Evolutionary conservation across 2,113 vertebrate species (phyloP), one percentile per base, ranked within the genome.

Genomic region (Gulo gulo): DNA sequence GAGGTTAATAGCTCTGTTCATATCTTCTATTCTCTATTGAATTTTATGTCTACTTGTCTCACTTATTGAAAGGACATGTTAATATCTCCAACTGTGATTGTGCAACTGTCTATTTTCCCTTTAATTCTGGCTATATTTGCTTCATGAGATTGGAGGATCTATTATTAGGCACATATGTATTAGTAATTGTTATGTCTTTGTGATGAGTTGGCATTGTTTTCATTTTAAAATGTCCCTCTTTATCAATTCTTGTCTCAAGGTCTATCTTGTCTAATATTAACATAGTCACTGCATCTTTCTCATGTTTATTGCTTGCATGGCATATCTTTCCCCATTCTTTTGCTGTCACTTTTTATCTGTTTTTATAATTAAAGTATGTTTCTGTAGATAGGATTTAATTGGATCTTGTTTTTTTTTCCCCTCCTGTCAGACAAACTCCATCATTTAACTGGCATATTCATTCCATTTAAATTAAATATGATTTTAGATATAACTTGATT

Each of bases 341-440:
- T 34, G n/a, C n/a, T 85, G 80, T 90, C 85, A 90, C 12, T 73
- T 69, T 83, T 80, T 71, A 84, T 55, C 55, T 55, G 31, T n/a
- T 90, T 89, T 95, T 65, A 80, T 93, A 93, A 92, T 84, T 88
- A 89, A 92, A 95, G 55, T 26, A 39, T 85, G 63, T 85, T 92
- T 89, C 71, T 65, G 1, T 36, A 79, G 36, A 84, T 39, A 71
- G 42, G 14, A 78, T 36, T 89, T 92, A 93, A 89, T 80, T 93
- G 24, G n/a, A 85, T 63, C 45, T 89, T 92, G 52, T 21, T 76
- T 91, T 42, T 42, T 63, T 63, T 63, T 8, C 15, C 20, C 76
- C 24, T 61, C 39, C 84, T 76, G 36, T 29, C 63, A 82, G 59
- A 92, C 16, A 69, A 88, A 50, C 67, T 86, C 57, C 67, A 42